Evolutionary conservation across 2,797 vertebrate genomes (phyloP).

Genomic region (Dryobates pubescens): DNA sequence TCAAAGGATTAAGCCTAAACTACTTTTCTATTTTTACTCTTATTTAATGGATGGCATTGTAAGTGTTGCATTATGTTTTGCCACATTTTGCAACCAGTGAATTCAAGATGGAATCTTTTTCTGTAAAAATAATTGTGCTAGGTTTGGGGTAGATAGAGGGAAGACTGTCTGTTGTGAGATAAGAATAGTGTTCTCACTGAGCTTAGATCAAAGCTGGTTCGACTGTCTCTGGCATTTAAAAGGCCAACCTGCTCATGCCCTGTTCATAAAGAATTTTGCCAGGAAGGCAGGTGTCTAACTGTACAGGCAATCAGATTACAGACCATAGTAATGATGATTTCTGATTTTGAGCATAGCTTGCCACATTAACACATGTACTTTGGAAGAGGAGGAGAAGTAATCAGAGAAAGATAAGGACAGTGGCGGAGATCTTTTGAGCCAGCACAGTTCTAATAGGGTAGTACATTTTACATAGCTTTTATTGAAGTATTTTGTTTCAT

Average conservation of each 20-base stretch:
- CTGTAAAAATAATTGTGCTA: neutral
- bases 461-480: constrained; percentile 19
- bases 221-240: constrained; percentile 39
- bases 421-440: constrained; percentile 4
- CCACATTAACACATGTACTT: constrained; percentile 37
- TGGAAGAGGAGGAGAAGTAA: constrained; percentile 57
- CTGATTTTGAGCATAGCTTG: constrained; percentile 33
- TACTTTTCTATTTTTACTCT: neutral
- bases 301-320: constrained; percentile 66
- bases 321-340: constrained; percentile 68
- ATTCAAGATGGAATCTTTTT: neutral
- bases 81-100: neutral
- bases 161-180: neutral
- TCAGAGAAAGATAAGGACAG: constrained; percentile 28
- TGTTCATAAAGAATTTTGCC: constrained; percentile 69
- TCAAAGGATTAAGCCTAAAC: neutral
- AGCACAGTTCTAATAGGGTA: neutral
- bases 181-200: neutral
- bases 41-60: neutral
- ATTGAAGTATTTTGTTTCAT: constrained; percentile 4
- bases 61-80: neutral
- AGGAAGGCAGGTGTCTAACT: constrained; percentile 76
- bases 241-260: constrained; percentile 55
- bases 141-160: neutral
- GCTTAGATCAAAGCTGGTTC: constrained; percentile 32